Evolutionary conservation across 2,888 invertebrate genomes (phyloP), one percentile per base, ranked within the genome.

Genomic region (Oxycera nigricornis): DNA sequence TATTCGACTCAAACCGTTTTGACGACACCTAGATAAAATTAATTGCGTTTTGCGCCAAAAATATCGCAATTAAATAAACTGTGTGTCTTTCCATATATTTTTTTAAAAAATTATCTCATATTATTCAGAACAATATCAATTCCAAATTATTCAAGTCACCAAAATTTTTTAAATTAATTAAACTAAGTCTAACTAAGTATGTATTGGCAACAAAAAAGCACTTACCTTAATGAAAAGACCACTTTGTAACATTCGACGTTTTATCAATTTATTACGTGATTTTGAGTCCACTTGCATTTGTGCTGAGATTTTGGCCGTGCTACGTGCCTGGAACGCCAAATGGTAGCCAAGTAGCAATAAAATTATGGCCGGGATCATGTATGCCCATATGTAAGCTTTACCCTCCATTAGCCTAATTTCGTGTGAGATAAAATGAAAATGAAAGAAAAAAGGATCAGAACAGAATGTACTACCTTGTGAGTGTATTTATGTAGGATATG

Each of bases 211-310:
- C 46, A 14, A 46, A 46, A 7, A 20, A 46, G 67, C 72, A 73
- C 11, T 84, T 80, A 89, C 88, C 84, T 89, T 89, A 20, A 88
- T 84, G 81, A 90, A 90, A 22, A 90, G 87, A 75, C 87, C 85
- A 78, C 90, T 86, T 80, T 90, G 90, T 75, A 90, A 82, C 39
- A 87, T 85, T 77, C 89, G 86, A 78, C 88, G 86, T 77, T 87
- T 85, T 72, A 88, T 87, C 88, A 90, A 88, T 82, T 89, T 89
- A 79, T 89, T 88, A 55, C 89, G 87, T 55, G 88, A 86, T 79
- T 88, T 87, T 75, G 87, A 85, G 78, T 89, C 89, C 76, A 89
- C 83, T 79, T 89, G 89, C 86, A 89, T 87, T 78, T 87, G 88
- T 80, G 88, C 88, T 46, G 89, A 88, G 81, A 89, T 88, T 79